Evolutionary conservation across 2,797 vertebrate genomes (phyloP).

Genomic region (Tokudaia tokunoshimensis): DNA sequence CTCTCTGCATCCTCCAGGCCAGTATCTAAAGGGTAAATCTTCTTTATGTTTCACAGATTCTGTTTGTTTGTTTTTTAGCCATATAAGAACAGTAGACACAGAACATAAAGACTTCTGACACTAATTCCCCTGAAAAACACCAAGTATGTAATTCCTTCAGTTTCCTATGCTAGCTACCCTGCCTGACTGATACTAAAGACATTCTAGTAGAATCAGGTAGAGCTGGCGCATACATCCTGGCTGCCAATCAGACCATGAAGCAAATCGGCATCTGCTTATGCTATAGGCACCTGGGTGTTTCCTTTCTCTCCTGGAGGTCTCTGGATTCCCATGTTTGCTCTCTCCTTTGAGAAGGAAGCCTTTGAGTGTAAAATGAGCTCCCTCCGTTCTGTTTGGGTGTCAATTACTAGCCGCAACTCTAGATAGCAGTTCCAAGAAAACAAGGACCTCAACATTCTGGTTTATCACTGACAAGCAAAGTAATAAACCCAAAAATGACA

Average conservation of each 20-base stretch:
- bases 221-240: neutral
- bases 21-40: neutral
- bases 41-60: neutral
- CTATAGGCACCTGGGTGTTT: neutral
- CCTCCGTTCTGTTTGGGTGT: neutral
- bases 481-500: neutral
- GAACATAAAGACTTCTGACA: neutral
- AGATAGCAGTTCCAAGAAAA: neutral
- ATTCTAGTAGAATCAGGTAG: neutral
- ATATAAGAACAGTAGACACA: accelerated
- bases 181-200: neutral
- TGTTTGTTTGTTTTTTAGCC: neutral
- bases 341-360: neutral
- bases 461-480: neutral
- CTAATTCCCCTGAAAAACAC: accelerated
- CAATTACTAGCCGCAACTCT: neutral
- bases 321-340: neutral
- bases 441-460: neutral
- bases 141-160: neutral
- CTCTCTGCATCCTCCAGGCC: neutral
- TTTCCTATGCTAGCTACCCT: neutral
- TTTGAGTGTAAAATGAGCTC: neutral
- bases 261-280: neutral
- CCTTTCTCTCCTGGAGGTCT: neutral
- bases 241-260: neutral